These are phyloP conservation scores for Pheosia tremula DNA, from an alignment of 2,888 invertebrate genomes.

Conservation along the genomic window DNA sequence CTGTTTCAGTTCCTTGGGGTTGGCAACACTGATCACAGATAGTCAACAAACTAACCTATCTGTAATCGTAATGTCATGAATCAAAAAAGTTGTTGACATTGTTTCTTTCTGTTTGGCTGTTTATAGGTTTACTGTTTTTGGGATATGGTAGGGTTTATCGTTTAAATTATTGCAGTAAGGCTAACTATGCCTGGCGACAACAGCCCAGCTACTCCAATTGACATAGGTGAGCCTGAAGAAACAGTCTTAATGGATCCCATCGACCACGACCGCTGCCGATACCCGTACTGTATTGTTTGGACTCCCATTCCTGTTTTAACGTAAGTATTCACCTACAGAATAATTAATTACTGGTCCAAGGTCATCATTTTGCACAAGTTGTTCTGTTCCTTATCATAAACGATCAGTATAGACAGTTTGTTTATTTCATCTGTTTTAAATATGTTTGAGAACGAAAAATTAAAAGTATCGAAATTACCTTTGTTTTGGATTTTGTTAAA, in stretches of 20 bases:
- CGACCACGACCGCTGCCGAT: slow-evolving; percentile 86
- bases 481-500: too few species aligned
- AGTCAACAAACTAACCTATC: too few species aligned
- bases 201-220: slow-evolving; percentile 62
- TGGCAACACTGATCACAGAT: too few species aligned
- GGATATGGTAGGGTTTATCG: slow-evolving; percentile 14
- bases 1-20: too few species aligned
- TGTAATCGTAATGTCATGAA: too few species aligned
- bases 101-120: too few species aligned
- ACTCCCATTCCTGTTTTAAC: slow-evolving; percentile 97
- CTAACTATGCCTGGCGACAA: slow-evolving; percentile 61
- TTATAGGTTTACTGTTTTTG: not conserved
- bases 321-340: slow-evolving; percentile 72
- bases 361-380: not conserved
- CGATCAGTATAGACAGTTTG: too few species aligned
- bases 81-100: too few species aligned
- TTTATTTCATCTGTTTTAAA: too few species aligned
- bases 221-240: slow-evolving; percentile 63
- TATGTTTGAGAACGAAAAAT: too few species aligned
- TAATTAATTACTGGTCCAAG: slow-evolving; percentile 2
- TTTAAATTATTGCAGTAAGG: slow-evolving; percentile 7
- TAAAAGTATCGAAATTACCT: too few species aligned
- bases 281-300: slow-evolving; percentile 98
- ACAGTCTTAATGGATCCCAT: slow-evolving; percentile 78
- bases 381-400: too few species aligned